Percentiles rank a stretch among this genome's conserved stretches.
Evolutionary conservation across 2,113 vertebrate species (phyloP).

Genomic region (Seriola rivoliana): DNA sequence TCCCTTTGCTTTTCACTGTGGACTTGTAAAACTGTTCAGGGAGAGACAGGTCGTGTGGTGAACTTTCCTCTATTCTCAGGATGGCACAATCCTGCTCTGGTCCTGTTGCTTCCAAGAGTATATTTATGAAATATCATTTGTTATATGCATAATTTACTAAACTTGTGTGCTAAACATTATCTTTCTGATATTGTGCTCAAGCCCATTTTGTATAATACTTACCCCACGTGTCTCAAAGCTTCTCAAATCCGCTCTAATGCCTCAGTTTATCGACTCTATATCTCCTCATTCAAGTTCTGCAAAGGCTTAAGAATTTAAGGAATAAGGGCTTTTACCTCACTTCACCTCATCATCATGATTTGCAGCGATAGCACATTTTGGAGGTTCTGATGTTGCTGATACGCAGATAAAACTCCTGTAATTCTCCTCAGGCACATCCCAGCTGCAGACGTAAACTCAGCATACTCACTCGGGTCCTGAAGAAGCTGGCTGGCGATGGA

Average conservation of each 20-base stretch:
- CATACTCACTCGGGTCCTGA: constrained; percentile 94
- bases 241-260: not conserved
- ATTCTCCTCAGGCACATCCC: not conserved
- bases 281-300: not conserved
- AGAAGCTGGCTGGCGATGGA: constrained; percentile 95
- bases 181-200: not conserved
- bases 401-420: not conserved
- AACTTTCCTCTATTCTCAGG: constrained; percentile 53
- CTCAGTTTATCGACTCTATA: not conserved
- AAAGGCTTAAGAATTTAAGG: constrained; percentile 6
- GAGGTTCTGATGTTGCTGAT: not conserved
- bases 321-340: not conserved
- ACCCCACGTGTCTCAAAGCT: not conserved
- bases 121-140: not conserved
- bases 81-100: constrained; percentile 6
- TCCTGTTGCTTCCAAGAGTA: constrained; percentile 8
- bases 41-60: constrained; percentile 35
- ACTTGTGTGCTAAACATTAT: not conserved
- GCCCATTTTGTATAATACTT: constrained; percentile 1
- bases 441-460: not conserved
- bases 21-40: constrained; percentile 59
- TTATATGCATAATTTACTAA: not conserved
- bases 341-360: constrained; percentile 9
- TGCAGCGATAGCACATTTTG: not conserved
- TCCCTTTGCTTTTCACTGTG: constrained; percentile 53